Percentiles rank a stretch among this genome's conserved stretches.
Evolutionary conservation across 1,140 invertebrate species (phyloP).

Genomic region (Probaryconus sp.): DNA sequence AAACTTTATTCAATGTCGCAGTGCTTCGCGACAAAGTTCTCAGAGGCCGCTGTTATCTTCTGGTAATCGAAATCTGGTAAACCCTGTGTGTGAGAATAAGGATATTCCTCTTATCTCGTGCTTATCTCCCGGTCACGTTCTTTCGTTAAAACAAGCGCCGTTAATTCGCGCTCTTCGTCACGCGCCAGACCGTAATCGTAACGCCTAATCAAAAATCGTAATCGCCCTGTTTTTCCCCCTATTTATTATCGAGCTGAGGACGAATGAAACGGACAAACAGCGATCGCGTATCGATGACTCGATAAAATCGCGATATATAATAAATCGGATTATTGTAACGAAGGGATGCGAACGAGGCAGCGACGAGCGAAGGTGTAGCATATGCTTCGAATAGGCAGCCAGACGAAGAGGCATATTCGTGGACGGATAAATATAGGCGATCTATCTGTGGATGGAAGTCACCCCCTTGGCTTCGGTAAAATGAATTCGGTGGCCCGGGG

Average conservation of each 20-base stretch:
- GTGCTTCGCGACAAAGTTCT: conserved; percentile 18
- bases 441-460: conserved; percentile 34
- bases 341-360: conserved; percentile 51
- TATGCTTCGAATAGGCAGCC: conserved; percentile 51
- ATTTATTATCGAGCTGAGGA: conserved; percentile 15
- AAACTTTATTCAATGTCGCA: conserved; percentile 28
- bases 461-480: conserved; percentile 52
- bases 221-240: conserved; percentile 41
- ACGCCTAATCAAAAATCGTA: too few relatives aligned
- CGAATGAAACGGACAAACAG: too few relatives aligned
- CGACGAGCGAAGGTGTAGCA: conserved; percentile 60
- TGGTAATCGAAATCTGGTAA: conserved; percentile 12
- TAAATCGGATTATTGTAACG: conserved; percentile 60
- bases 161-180: conserved; percentile 60
- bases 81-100: conserved; percentile 24
- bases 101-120: too few relatives aligned
- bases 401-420: conserved; percentile 43
- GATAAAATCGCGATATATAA: conserved; percentile 65
- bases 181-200: conserved; percentile 11
- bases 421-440: too few relatives aligned
- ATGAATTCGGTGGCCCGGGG: conserved; percentile 44
- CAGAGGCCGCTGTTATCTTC: conserved; percentile 8
- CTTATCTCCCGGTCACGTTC: conserved; percentile 45
- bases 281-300: conserved; percentile 55
- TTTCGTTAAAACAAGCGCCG: conserved; percentile 49